Evolutionary conservation across 2,888 invertebrate species (phyloP).

Genomic region (Drosophila sordidapex): DNA sequence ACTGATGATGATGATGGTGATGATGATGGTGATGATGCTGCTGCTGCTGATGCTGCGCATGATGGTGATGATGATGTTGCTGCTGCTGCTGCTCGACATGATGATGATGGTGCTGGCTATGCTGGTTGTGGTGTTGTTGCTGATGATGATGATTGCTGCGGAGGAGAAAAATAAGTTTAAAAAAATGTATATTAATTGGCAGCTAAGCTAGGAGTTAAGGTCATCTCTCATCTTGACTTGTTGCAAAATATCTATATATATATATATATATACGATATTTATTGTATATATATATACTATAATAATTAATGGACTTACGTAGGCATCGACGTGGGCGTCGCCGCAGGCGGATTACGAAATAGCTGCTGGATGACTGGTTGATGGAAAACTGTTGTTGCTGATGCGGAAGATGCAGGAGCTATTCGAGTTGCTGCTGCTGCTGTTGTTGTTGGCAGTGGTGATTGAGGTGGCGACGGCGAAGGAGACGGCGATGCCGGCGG

Average conservation of each 20-base stretch:
- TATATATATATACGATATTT: no score
- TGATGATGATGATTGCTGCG: conserved; percentile 40
- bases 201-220: background rate
- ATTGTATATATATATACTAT: no score
- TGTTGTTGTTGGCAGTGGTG: conserved; percentile 22
- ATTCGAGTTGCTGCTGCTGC: conserved; percentile 12
- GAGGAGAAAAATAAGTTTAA: background rate
- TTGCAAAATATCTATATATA: background rate
- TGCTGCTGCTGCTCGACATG: conserved; percentile 29
- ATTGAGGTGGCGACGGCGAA: conserved; percentile 30
- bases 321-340: conserved; percentile 51
- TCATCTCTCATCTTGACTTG: background rate
- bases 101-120: conserved; percentile 23
- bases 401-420: background rate
- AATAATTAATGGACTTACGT: conserved; percentile 48
- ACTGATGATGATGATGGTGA: conserved; percentile 16
- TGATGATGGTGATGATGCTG: conserved; percentile 26
- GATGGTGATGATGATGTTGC: conserved; percentile 31
- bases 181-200: background rate
- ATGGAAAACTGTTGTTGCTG: conserved; percentile 40
- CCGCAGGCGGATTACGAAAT: conserved; percentile 64
- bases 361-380: conserved; percentile 71
- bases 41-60: conserved; percentile 31
- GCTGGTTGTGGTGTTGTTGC: conserved; percentile 26
- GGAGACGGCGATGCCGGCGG: conserved; percentile 19